A percentile compares a stretch with the other conserved stretches of the same genome.
These are phyloP conservation scores for Paratilapia polleni DNA, from an alignment of 2,113 vertebrate genomes.

Conservation along the genomic window DNA sequence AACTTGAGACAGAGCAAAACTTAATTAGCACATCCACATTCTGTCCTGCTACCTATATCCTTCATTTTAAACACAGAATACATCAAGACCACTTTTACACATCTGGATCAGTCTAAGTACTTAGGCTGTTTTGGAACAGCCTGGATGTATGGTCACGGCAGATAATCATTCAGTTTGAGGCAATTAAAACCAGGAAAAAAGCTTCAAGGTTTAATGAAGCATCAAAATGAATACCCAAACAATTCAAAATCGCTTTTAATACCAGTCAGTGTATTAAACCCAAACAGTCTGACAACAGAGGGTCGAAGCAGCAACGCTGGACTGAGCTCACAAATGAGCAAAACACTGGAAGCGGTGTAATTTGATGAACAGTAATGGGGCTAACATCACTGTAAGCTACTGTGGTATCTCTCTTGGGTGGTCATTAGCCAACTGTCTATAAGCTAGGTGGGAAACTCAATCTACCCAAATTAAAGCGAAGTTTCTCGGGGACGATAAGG, in stretches of 20 bases:
- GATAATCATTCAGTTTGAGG: conserved; percentile 29
- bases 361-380: conserved; percentile 49
- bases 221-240: background rate
- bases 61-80: conserved; percentile 42
- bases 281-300: background rate
- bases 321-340: conserved; percentile 22
- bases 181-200: conserved; percentile 12
- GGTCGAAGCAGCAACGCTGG: conserved; percentile 2
- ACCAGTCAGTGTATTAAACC: background rate
- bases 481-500: conserved; percentile 9
- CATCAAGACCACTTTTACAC: conserved; percentile 19
- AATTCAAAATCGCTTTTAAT: background rate
- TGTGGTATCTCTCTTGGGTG: conserved; percentile 43
- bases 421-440: conserved; percentile 61
- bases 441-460: conserved; percentile 42
- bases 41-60: conserved; percentile 39
- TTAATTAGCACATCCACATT: conserved; percentile 78
- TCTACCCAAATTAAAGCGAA: conserved; percentile 47
- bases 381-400: conserved; percentile 36
- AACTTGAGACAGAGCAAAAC: conserved; percentile 63
- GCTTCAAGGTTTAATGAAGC: background rate
- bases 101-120: conserved; percentile 8
- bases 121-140: background rate
- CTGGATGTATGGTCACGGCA: background rate
- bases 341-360: conserved; percentile 36